A percentile compares a stretch with the other conserved stretches of the same genome.
Conservation (phyloP, 2,888 invertebrate genomes). For the Nomada fabriciana region DNA sequence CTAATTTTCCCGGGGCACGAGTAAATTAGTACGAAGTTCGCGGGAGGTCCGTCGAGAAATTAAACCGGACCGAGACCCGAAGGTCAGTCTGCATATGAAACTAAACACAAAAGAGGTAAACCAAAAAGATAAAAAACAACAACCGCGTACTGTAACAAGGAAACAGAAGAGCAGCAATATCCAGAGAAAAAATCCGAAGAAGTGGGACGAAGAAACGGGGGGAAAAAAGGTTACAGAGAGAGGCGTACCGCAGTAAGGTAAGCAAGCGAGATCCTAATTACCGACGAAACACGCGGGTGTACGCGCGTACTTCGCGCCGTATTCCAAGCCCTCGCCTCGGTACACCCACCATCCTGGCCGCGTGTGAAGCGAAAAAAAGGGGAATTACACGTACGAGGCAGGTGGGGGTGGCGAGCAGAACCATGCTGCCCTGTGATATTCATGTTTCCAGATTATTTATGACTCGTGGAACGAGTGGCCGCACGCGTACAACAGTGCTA, state of each 20-base stretch:
- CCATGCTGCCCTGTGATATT: conserved; percentile 75
- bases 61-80: conserved; percentile 27
- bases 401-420: conserved; percentile 54
- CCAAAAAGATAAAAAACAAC: neutral
- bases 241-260: conserved; percentile 1
- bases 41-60: conserved; percentile 48
- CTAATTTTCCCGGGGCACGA: conserved; percentile 60
- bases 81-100: neutral
- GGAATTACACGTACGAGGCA: conserved; percentile 42
- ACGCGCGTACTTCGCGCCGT: conserved; percentile 15
- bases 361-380: conserved; percentile 47
- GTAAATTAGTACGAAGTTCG: conserved; percentile 68
- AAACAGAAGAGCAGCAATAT: conserved; percentile 15
- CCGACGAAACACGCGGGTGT: conserved; percentile 50
- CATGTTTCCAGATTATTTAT: conserved; percentile 80
- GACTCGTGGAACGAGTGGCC: conserved; percentile 76
- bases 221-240: neutral
- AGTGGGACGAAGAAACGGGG: neutral
- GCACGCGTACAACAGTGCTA: conserved; percentile 74
- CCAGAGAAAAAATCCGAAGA: neutral
- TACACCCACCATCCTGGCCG: conserved; percentile 31
- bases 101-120: neutral
- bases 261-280: conserved; percentile 66
- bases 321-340: neutral
- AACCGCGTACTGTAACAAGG: neutral